Percentiles rank a stretch among this genome's conserved stretches.
These are phyloP conservation scores for Microchirus variegatus DNA, from an alignment of 2,797 vertebrate species.

Conservation along the genomic window DNA sequence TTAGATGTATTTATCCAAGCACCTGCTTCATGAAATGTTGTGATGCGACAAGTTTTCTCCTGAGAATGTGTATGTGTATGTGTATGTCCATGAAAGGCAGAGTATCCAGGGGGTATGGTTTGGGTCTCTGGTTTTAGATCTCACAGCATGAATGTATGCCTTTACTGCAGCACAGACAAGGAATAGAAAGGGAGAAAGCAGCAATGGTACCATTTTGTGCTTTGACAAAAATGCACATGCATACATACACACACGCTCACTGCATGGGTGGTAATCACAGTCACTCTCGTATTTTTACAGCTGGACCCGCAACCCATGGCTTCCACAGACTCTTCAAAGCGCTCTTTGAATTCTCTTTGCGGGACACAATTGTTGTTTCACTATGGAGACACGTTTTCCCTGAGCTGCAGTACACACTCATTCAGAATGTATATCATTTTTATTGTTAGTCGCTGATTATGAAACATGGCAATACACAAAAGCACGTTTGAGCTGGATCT, in stretches of 20 bases:
- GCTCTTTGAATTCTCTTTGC: slow-evolving; percentile 45
- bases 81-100: slow-evolving; percentile 25
- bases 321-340: slow-evolving; percentile 54
- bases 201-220: slow-evolving; percentile 64
- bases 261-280: slow-evolving; percentile 74
- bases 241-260: slow-evolving; percentile 56
- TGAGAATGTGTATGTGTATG: slow-evolving; percentile 28
- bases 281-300: slow-evolving; percentile 80
- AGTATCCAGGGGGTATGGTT: slow-evolving; percentile 50
- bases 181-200: slow-evolving; percentile 43
- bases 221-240: slow-evolving; percentile 55
- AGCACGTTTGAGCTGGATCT: slow-evolving; percentile 26
- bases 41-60: neutral
- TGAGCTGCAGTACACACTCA: slow-evolving; percentile 11
- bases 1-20: neutral
- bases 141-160: slow-evolving; percentile 59
- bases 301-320: slow-evolving; percentile 69
- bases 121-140: slow-evolving; percentile 46
- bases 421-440: slow-evolving; percentile 22
- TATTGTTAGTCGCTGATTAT: slow-evolving; percentile 14
- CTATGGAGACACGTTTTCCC: slow-evolving; percentile 35
- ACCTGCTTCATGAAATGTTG: neutral
- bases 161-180: slow-evolving; percentile 39
- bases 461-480: slow-evolving; percentile 3
- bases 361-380: slow-evolving; percentile 38